A percentile compares a stretch with the other conserved stretches of the same genome.
Conservation (phyloP, 2,797 vertebrate species). For the Cichlasoma orientale region DNA sequence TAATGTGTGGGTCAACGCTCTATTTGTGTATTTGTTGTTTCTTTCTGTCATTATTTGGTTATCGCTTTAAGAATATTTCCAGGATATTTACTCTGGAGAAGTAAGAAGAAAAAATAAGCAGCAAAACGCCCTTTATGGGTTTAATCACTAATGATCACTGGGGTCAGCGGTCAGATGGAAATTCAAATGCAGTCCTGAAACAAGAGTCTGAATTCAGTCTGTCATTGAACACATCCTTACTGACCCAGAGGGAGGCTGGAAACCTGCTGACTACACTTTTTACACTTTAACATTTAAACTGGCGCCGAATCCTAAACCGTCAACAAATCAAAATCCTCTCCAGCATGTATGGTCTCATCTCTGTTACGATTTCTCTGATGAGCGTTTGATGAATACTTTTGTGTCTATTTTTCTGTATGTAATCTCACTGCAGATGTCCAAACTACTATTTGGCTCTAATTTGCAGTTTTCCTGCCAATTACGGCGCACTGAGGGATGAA, state of each 20-base stretch:
- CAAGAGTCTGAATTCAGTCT: background rate
- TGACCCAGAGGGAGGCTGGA: background rate
- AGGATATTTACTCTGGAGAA: background rate
- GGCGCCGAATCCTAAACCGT: background rate
- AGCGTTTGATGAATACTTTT: background rate
- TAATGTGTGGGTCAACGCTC: background rate
- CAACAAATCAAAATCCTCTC: background rate
- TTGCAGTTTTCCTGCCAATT: slow-evolving; percentile 40
- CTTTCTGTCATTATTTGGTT: background rate
- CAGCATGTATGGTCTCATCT: background rate
- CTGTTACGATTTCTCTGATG: background rate
- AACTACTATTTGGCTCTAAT: slow-evolving; percentile 37
- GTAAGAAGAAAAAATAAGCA: background rate
- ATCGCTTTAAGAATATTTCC: background rate
- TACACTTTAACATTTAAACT: background rate
- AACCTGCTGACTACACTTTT: background rate
- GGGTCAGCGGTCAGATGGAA: slow-evolving; percentile 4
- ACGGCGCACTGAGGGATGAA: slow-evolving; percentile 27
- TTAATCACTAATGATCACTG: background rate
- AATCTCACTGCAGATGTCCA: slow-evolving; percentile 5
- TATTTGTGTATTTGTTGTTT: background rate
- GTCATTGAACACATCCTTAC: background rate
- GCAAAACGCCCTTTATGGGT: background rate
- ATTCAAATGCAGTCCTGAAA: background rate
- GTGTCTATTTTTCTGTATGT: background rate